Evolutionary conservation across 2,113 vertebrate genomes (phyloP), one percentile per base, ranked within the genome.

Genomic region (Dasyurus viverrinus): DNA sequence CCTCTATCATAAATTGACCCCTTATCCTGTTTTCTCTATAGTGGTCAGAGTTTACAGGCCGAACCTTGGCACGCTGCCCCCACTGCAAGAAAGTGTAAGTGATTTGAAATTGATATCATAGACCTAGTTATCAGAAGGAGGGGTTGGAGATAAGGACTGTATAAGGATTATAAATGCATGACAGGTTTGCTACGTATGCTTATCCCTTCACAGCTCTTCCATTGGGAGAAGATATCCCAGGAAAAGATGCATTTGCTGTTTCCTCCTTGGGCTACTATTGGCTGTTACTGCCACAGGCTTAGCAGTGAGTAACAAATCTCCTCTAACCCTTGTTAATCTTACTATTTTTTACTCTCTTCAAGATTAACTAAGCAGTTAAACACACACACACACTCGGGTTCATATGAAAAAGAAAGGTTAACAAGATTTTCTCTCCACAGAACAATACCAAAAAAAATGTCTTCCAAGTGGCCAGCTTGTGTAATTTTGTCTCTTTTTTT

Each of bases 61-160:
- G 99, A 98, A 99, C 99, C 46, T 98, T 99, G 98, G 99, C 99
- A 91, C 98, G 99, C 57, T 99, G 99, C 97, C 99, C 99, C 22
- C 99, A 99, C 98, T 99, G 99, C 98, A 99, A 99, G 97, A 99
- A 99, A 99, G 99, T 99, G 99, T 99, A 97, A 99, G 99, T 99
- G 93, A 90, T 92, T 93, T 93, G 52, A 50, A 50, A 93, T 22
- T 89, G 68, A 54, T 91, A 91, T 92, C 53, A 24, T 47, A 76
- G 7, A 89, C 25, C 2, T 92, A 46, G 7, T 89, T 26, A 48
- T 93, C 60, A 36, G 57, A 60, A 26, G 42, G 36, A 11, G 94
- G 47, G 25, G 3, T 57, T 6, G 91, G 24, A 46, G 54, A 9
- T 68, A 30, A 1, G 0, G 14, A 23, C 30, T 6, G 46, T 36